These are phyloP conservation scores for Aromia moschata DNA, from an alignment of 2,888 invertebrate species.

Conservation along the genomic window DNA sequence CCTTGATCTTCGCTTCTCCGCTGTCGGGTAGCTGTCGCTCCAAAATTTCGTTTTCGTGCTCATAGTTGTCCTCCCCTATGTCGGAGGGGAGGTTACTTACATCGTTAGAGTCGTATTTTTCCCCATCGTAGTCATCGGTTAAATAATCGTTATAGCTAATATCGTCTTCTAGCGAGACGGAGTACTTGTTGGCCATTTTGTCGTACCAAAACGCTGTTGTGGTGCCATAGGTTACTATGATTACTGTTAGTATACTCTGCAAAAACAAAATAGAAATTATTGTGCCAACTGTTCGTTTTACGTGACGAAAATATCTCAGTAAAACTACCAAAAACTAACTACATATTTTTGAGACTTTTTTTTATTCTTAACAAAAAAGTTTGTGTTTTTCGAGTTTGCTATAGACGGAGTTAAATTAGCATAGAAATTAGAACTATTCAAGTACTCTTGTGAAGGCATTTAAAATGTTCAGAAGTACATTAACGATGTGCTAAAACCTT, in stretches of 20 bases:
- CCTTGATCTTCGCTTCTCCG: constrained; percentile 12
- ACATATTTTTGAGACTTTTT: too few species aligned
- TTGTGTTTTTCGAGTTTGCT: too few species aligned
- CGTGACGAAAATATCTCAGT: background rate
- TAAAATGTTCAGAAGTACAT: too few species aligned
- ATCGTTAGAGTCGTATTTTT: background rate
- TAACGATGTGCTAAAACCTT: too few species aligned
- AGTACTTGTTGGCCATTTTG: constrained; percentile 4
- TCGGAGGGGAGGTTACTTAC: background rate
- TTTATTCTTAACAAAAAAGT: too few species aligned
- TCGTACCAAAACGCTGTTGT: constrained; percentile 4
- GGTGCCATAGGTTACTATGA: constrained; percentile 1
- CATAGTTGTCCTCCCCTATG: constrained; percentile 1
- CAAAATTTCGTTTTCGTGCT: background rate
- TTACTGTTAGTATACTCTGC: constrained; percentile 11
- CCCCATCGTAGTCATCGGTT: background rate
- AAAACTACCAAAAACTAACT: too few species aligned
- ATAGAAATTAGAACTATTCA: too few species aligned
- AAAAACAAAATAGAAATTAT: background rate
- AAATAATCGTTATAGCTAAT: background rate
- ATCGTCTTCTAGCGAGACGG: constrained; percentile 1
- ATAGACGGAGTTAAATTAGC: too few species aligned
- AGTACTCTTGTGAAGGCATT: too few species aligned
- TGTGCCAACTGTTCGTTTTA: background rate
- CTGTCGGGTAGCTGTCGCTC: constrained; percentile 8